Conservation (phyloP, 2,797 vertebrate species). For the Chelmon rostratus region DNA sequence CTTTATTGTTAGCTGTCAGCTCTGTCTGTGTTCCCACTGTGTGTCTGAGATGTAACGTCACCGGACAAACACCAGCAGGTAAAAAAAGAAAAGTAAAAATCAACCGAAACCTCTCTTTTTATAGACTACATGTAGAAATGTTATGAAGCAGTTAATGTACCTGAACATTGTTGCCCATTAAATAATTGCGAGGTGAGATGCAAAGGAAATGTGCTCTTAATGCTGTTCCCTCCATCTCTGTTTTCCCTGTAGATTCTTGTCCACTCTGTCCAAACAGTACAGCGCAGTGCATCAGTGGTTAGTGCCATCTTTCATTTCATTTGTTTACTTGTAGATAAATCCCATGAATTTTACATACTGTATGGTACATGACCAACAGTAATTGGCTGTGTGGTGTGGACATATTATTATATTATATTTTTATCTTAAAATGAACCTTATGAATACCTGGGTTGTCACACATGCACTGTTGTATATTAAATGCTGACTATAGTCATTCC, state of each 20-base stretch:
- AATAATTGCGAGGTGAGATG: slow-evolving; percentile 10
- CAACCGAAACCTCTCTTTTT: background rate
- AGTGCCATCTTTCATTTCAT: slow-evolving; percentile 28
- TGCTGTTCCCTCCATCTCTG: background rate
- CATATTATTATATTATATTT: background rate
- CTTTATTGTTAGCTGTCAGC: slow-evolving; percentile 35
- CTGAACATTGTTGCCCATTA: slow-evolving; percentile 22
- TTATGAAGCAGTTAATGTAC: slow-evolving; percentile 5
- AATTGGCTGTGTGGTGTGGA: background rate
- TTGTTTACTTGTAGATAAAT: slow-evolving; percentile 25
- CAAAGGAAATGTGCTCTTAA: background rate
- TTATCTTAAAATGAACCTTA: background rate
- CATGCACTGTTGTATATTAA: background rate
- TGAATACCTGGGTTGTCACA: background rate
- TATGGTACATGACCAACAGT: background rate
- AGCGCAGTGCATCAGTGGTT: slow-evolving; percentile 2
- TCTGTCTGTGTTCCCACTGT: background rate
- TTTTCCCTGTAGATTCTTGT: slow-evolving; percentile 42
- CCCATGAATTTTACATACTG: background rate
- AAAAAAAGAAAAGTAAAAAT: slow-evolving; percentile 2
- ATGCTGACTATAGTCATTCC: background rate
- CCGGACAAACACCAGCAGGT: background rate
- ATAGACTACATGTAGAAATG: slow-evolving; percentile 2
- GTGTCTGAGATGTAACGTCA: slow-evolving; percentile 33
- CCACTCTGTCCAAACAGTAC: rapidly evolving